phyloP scores from a whole-genome alignment of 1,140 invertebrate species.

The Heliconius nattereri region DNA sequence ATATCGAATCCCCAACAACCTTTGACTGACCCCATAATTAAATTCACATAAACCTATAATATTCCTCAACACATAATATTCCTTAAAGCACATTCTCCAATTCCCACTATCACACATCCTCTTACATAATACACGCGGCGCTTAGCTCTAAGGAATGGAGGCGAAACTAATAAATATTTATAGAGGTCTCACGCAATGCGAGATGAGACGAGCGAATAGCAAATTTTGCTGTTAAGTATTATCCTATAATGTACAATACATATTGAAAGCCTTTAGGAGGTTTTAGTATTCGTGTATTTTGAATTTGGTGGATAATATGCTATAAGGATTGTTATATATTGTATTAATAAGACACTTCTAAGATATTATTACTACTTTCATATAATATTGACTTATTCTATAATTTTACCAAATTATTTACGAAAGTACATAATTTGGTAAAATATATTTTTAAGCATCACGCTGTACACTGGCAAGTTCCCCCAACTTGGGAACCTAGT shows the following conservation, averaged over 20 bases:
- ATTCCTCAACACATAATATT: not conserved
- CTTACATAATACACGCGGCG: not conserved
- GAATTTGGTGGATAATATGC: too few relatives aligned
- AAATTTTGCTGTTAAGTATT: conserved; percentile 8
- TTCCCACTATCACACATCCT: not conserved
- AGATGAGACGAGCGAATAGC: conserved; percentile 16
- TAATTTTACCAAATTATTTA: too few relatives aligned
- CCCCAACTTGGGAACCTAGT: too few relatives aligned
- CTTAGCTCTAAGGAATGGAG: conserved; percentile 10
- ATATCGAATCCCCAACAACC: too few relatives aligned
- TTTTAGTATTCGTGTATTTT: not conserved
- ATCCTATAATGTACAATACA: not conserved
- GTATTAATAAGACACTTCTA: not conserved
- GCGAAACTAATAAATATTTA: conserved; percentile 26
- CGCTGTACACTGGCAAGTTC: too few relatives aligned
- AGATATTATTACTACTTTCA: too few relatives aligned
- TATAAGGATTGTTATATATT: not conserved
- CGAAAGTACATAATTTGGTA: too few relatives aligned
- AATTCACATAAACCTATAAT: not conserved
- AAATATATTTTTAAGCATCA: too few relatives aligned
- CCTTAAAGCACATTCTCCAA: not conserved
- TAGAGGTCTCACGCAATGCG: conserved; percentile 19
- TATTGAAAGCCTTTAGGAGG: not conserved
- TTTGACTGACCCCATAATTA: too few relatives aligned
- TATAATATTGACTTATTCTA: too few relatives aligned